Evolutionary conservation across 2,888 invertebrate species (phyloP).

Genomic region (Acholoe squamosa): DNA sequence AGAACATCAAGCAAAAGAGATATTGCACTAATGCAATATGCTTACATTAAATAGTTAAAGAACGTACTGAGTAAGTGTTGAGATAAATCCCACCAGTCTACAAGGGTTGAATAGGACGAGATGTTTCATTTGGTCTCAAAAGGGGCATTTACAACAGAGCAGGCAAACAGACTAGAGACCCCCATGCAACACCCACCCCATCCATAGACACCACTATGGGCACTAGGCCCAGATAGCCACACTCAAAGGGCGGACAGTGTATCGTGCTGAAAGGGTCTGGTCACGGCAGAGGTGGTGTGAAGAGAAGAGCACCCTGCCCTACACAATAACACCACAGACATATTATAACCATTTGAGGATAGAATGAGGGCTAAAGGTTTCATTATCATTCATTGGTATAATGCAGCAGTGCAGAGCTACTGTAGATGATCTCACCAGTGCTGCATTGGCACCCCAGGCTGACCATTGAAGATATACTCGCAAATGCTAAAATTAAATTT

Average conservation of each 20-base stretch:
- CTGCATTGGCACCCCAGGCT: no score
- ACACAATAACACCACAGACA: neutral
- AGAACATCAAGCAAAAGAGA: no score
- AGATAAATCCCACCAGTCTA: neutral
- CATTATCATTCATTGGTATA: no score
- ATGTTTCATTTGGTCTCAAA: conserved; percentile 41
- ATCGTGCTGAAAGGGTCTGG: conserved; percentile 1
- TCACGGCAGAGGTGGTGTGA: conserved; percentile 38
- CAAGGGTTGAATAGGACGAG: neutral
- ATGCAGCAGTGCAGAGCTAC: no score
- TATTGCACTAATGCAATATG: no score
- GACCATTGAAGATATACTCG: no score
- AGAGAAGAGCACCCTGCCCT: conserved; percentile 3
- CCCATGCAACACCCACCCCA: neutral
- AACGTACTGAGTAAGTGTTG: neutral
- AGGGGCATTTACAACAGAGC: conserved; percentile 32
- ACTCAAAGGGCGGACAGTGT: conserved; percentile 20
- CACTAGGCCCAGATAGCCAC: neutral
- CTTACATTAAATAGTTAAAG: no score
- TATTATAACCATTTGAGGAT: neutral
- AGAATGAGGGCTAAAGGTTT: no score
- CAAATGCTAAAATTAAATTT: no score
- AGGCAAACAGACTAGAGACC: neutral
- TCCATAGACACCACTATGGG: neutral
- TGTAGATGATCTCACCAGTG: no score